These are phyloP conservation scores for Seira musarum DNA, from an alignment of 2,888 invertebrate genomes.

Conservation along the genomic window DNA sequence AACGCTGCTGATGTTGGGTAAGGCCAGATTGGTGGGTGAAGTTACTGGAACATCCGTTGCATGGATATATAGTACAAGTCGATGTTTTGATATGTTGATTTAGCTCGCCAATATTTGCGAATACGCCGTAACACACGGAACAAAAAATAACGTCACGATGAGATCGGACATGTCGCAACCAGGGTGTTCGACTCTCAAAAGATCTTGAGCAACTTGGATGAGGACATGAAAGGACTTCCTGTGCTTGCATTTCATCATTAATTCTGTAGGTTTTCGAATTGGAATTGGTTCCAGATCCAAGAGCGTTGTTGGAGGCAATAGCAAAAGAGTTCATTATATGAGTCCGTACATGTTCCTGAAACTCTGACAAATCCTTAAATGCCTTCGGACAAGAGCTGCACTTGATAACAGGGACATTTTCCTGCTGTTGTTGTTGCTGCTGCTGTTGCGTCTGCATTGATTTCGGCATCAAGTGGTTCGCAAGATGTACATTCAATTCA, in stretches of 20 bases:
- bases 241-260: constrained; percentile 26
- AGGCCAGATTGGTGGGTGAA: constrained; percentile 21
- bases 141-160: constrained; percentile 18
- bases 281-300: no score
- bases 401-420: neutral
- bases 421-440: constrained; percentile 3
- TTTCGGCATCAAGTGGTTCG: constrained; percentile 17
- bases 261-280: neutral
- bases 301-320: no score
- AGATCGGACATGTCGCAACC: neutral
- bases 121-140: constrained; percentile 20
- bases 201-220: constrained; percentile 15
- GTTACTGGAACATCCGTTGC: constrained; percentile 31
- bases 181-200: neutral
- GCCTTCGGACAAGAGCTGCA: no score
- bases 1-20: constrained; percentile 19
- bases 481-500: constrained; percentile 33
- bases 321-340: no score
- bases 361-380: no score
- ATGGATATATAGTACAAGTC: constrained; percentile 22
- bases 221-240: constrained; percentile 36
- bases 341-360: no score
- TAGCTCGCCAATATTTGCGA: constrained; percentile 18
- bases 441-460: neutral
- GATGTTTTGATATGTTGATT: constrained; percentile 15